A percentile compares a stretch with the other conserved stretches of the same genome.
Evolutionary conservation across 1,140 invertebrate genomes (phyloP).

Genomic region (Idris sp.): DNA sequence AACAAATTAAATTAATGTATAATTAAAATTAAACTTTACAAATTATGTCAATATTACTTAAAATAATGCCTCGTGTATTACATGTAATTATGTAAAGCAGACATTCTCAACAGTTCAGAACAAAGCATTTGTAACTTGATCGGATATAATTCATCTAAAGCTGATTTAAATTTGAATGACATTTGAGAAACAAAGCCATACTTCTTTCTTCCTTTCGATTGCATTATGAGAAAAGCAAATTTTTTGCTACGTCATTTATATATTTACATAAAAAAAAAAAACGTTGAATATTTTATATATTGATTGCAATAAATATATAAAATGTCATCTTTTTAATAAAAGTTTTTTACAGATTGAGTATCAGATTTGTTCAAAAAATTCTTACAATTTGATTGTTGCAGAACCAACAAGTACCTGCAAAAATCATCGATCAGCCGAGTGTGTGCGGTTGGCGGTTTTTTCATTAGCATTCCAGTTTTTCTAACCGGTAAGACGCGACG

Average conservation of each 20-base stretch:
- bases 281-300: too few relatives aligned
- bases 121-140: slow-evolving; percentile 30
- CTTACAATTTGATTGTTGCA: slow-evolving; percentile 80
- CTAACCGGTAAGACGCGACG: slow-evolving; percentile 85
- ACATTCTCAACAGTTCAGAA: slow-evolving; percentile 14
- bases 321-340: too few relatives aligned
- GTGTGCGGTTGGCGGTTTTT: slow-evolving; percentile 94
- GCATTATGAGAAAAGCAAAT: too few relatives aligned
- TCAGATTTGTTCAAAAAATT: slow-evolving; percentile 7
- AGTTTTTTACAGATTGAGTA: too few relatives aligned
- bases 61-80: slow-evolving; percentile 9
- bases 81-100: slow-evolving; percentile 20
- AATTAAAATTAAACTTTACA: too few relatives aligned
- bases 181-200: slow-evolving; percentile 23
- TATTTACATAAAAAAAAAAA: too few relatives aligned
- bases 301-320: too few relatives aligned
- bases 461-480: slow-evolving; percentile 95
- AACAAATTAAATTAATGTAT: too few relatives aligned
- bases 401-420: slow-evolving; percentile 93
- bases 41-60: background rate
- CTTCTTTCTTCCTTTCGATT: too few relatives aligned
- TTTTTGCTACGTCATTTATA: too few relatives aligned
- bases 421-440: slow-evolving; percentile 92
- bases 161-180: slow-evolving; percentile 32
- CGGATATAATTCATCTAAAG: slow-evolving; percentile 26